Evolutionary conservation across 2,888 invertebrate species (phyloP).

Genomic region (Limnephilus rhombicus): DNA sequence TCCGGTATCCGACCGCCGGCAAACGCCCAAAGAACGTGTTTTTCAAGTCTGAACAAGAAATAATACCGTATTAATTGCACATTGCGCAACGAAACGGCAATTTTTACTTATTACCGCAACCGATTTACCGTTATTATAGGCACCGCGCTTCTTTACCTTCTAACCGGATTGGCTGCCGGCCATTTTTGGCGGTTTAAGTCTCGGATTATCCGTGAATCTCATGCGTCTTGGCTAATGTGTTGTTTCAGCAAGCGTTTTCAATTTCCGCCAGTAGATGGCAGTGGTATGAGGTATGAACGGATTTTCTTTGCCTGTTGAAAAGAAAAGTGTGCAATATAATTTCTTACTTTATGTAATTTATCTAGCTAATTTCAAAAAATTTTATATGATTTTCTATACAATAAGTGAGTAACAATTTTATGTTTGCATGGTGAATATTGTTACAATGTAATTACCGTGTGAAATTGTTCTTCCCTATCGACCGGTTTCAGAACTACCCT

Average conservation of each 20-base stretch:
- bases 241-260: neutral
- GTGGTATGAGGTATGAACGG: neutral
- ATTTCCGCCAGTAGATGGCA: constrained; percentile 28
- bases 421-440: too few relatives aligned
- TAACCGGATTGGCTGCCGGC: neutral
- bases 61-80: constrained; percentile 13
- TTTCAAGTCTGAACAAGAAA: neutral
- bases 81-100: constrained; percentile 20
- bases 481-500: too few relatives aligned
- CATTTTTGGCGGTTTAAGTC: constrained; percentile 29
- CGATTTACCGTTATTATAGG: neutral
- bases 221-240: neutral
- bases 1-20: neutral
- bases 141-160: too few relatives aligned
- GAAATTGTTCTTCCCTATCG: too few relatives aligned
- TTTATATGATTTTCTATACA: too few relatives aligned
- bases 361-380: too few relatives aligned
- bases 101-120: neutral
- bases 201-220: neutral
- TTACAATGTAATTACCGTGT: too few relatives aligned
- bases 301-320: too few relatives aligned
- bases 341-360: too few relatives aligned
- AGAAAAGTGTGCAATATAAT: too few relatives aligned
- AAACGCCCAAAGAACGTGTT: constrained; percentile 11
- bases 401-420: too few relatives aligned